Evolutionary conservation across 2,113 vertebrate species (phyloP).

Genomic region (Chlamydotis undulata): DNA sequence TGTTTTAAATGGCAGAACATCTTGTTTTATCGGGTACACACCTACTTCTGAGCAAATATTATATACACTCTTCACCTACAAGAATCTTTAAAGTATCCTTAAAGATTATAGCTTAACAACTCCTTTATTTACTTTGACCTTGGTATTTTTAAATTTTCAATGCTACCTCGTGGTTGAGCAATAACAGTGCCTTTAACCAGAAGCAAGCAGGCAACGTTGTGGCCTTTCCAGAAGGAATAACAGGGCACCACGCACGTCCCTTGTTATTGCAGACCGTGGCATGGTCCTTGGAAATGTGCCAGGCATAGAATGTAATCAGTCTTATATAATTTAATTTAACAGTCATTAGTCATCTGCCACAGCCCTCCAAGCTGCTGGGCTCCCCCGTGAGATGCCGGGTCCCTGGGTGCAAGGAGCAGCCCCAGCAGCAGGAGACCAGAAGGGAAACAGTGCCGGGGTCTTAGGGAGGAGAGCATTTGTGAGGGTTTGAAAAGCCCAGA

Average conservation of each 20-base stretch:
- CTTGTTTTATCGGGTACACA: slow-evolving; percentile 33
- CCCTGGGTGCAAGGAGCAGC: not conserved
- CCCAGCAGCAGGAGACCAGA: not conserved
- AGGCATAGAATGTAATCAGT: not conserved
- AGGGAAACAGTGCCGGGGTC: not conserved
- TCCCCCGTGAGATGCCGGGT: not conserved
- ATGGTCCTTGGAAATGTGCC: slow-evolving; percentile 16
- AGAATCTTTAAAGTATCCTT: slow-evolving; percentile 49
- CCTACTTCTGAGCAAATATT: slow-evolving; percentile 56
- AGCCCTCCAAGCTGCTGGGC: not conserved
- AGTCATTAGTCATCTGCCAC: slow-evolving; percentile 1
- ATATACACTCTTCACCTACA: not conserved
- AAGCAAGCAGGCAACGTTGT: not conserved
- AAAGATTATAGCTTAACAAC: slow-evolving; percentile 55
- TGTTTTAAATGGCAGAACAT: not conserved
- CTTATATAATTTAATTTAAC: slow-evolving; percentile 37
- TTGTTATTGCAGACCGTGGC: slow-evolving; percentile 9
- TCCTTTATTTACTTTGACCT: slow-evolving; percentile 42
- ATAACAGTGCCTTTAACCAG: not conserved
- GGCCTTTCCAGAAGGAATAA: not conserved
- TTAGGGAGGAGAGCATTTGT: not conserved
- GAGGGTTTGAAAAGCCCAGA: not conserved
- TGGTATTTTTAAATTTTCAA: slow-evolving; percentile 30
- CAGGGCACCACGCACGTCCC: not conserved
- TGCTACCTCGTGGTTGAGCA: not conserved